Evolutionary conservation across 2,888 invertebrate genomes (phyloP), one percentile per base, ranked within the genome.

Genomic region (Hirtodrosophila confusa): DNA sequence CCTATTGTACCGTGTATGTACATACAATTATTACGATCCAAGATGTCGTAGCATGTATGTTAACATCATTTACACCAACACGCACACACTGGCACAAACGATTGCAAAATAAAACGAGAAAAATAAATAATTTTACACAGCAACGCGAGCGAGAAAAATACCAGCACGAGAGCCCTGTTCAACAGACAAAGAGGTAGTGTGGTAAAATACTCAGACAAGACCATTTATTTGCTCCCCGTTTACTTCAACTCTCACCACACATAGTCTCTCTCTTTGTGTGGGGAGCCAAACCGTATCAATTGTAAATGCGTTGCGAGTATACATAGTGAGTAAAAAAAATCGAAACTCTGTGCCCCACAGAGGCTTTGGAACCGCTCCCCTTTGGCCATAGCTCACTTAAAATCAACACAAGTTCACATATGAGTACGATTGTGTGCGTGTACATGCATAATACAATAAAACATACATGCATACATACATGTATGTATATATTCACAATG

Each of bases 111-210:
- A 50, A 64, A 60, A 72, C 55, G 23, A 47, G 27, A 47, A 62
- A 67, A 77, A 84, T 76, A 68, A 80, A 77, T 86, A 69, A 72
- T 86, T 72, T 68, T 75, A 85, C 72, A 84, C 77, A 83, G 64
- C 58, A 68, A 67, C 69, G 49, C 73, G 61, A 71, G 62, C 66
- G 63, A 70, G 70, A 63, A 68, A 66, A 65, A 84, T 68, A 62
- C 77, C 78, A 80, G 55, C 79, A 75, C 75, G 69, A 77, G 69
- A 86, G 80, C 73, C 86, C 69, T 55, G 56, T 72, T 75, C 36
- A 69, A 72, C 82, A 64, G 87, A 87, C 82, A 82, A 80, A 82
- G 87, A 85, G 72, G 68, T 77, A 80, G 75, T 79, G 84, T 85
- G 62, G 66, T 72, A 72, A 78, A 82, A 86, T 73, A 62, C 69